Percentiles rank a stretch among this genome's conserved stretches.
Evolutionary conservation across 2,797 vertebrate genomes (phyloP).

Genomic region (Rhinella marina): DNA sequence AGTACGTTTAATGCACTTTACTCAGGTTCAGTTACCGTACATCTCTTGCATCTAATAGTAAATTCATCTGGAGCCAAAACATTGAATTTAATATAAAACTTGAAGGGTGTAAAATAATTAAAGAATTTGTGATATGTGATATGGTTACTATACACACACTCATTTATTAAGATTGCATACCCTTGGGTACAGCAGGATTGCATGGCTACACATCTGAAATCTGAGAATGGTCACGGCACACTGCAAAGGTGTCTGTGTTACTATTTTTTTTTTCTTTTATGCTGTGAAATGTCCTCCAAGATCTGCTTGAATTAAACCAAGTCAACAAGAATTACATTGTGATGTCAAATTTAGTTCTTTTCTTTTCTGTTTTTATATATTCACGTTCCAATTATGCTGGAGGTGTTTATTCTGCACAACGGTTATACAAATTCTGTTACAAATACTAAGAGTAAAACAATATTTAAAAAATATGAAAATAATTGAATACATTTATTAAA

Average conservation of each 20-base stretch:
- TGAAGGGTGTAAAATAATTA: slow-evolving; percentile 32
- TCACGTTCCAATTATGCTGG: neutral
- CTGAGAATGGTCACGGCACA: neutral
- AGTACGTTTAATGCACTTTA: neutral
- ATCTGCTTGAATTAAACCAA: neutral
- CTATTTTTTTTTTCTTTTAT: neutral
- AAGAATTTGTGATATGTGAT: neutral
- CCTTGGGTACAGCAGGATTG: neutral
- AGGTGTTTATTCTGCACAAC: neutral
- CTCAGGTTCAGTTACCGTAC: neutral
- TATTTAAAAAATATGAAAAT: neutral
- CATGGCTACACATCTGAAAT: neutral
- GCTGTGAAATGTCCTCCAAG: neutral
- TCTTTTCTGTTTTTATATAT: neutral
- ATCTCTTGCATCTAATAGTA: neutral
- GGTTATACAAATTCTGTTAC: neutral
- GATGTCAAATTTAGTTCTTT: neutral
- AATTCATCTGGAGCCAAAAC: neutral
- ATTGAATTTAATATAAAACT: slow-evolving; percentile 14
- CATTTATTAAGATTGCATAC: slow-evolving; percentile 29
- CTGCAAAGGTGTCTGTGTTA: neutral
- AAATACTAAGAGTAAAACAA: neutral
- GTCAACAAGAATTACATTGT: slow-evolving; percentile 6
- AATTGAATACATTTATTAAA: neutral
- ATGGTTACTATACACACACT: slow-evolving; percentile 17